Evolutionary conservation across 2,797 vertebrate species (phyloP), one percentile per base, ranked within the genome.

Genomic region (Sebastes paucispinis): DNA sequence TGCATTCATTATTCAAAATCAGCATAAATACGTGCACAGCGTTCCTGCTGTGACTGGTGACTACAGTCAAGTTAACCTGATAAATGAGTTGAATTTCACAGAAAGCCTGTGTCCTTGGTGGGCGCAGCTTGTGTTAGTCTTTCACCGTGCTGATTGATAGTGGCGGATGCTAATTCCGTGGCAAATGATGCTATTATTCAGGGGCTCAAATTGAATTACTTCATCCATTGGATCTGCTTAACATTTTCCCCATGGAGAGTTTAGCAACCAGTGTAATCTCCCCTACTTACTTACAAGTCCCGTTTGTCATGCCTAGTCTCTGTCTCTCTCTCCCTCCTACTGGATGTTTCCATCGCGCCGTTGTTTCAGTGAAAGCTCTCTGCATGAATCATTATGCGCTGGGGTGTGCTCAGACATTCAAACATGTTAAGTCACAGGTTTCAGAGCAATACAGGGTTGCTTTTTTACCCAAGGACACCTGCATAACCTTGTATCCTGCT

Each of bases 111-210:
- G 91, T 89, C 88, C 86, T 89, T 80, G 86, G 87, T 87, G 87
- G 77, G 79, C 63, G 63, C 88, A 80, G 84, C 87, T 63, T 73
- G 79, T 90, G 91, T 84, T 82, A 78, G 89, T 87, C 84, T 87
- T 89, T 80, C 71, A 18, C 73, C 8, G 6, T 1, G 70, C 84
- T 94, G 94, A 94, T 93, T 91, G 89, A 92, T 92, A 85, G 92
- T 88, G 92, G 89, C 91, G 82, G 89, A 92, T 84, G 89, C 87
- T 94, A 92, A 94, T 93, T 93, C 91, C 81, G 58, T 73, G 82
- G 92, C 91, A 93, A 94, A 94, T 92, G 92, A 94, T 90, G 91
- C 91, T 84, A 94, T 93, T 93, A 94, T 93, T 94, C 92, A 93
- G 81, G 73, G 85, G 73, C 90, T 93, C 90, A 93, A 93, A 94